Base-by-base conservation (phyloP, 2,888 invertebrate species). In the Caenorhabditis angaria region DNA sequence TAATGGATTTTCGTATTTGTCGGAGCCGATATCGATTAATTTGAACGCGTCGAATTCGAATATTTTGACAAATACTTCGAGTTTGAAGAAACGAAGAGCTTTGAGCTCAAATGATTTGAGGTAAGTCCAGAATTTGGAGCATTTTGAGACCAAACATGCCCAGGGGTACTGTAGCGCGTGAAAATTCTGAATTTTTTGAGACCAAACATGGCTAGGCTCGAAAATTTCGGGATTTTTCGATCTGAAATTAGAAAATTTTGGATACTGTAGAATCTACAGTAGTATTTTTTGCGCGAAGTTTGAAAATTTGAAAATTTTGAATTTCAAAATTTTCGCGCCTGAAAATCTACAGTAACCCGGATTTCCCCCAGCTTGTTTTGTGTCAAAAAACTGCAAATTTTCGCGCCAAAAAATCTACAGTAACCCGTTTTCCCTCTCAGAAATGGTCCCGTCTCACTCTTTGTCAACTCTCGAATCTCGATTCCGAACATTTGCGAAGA, bases 1-100 rank as follows among this genome's bases (percentile, higher is more conserved):
- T 81, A 90, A 90, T 83, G 89, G 90, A 5, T 89, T 88, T 86
- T 84, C 87, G 10, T 90, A 88, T 80, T 80, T 89, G 5, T 88
- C 88, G 29, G 88, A 89, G 60, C 89, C 89, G 8, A 84, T 88
- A 61, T 85, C 87, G 1, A 86, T 89, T 25, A 86, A 88, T 60
- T 77, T 90, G 14, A 25, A 14, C 3, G 8, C 29, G 20, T 61
- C 55, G 5, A 41, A 62, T 53, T 20, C 29, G 18, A 54, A 54
- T n/a, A 24, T 62, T 18, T 18, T 62, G 10, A 35, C 54, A 6
- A 32, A 51, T 20, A 62, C 29, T 25, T 62, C 62, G 14, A 28
- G n/a, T 2, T 8, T 62, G 18, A 54, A 25, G 41, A 62, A 55
- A 41, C 18, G 62, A 18, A 22, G 70, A 58, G 70, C 76, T 6